Conservation (phyloP, 2,797 vertebrate species). For the Spheniscus humboldti region DNA sequence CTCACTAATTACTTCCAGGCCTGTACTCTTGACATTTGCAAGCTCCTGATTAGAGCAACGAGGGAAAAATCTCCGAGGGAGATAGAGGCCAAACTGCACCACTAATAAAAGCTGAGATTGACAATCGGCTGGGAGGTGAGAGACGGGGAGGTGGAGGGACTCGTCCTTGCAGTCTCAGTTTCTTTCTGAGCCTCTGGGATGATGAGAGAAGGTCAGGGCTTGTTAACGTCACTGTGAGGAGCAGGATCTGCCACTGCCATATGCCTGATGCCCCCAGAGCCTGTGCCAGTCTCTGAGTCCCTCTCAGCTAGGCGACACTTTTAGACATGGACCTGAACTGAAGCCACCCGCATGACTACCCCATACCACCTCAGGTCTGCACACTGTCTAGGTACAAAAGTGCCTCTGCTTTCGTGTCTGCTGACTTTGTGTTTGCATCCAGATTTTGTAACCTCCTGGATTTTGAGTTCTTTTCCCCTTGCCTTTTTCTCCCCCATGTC, state of each 20-base stretch:
- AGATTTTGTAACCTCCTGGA: not conserved
- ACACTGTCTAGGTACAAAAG: not conserved
- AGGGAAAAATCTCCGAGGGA: slow-evolving; percentile 51
- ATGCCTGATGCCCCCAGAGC: slow-evolving; percentile 47
- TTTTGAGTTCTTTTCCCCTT: not conserved
- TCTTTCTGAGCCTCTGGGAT: slow-evolving; percentile 50
- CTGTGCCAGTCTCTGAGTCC: not conserved
- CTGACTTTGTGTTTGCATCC: not conserved
- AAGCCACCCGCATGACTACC: not conserved
- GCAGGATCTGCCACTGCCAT: slow-evolving; percentile 1
- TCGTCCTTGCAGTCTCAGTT: slow-evolving; percentile 32
- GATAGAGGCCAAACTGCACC: slow-evolving; percentile 28
- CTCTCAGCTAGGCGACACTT: not conserved
- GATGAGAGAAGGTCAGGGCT: slow-evolving; percentile 63
- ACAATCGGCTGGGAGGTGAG: slow-evolving; percentile 10
- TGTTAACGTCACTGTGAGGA: slow-evolving; percentile 59
- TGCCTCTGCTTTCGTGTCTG: not conserved
- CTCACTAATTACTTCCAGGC: slow-evolving; percentile 58
- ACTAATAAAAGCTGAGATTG: slow-evolving; percentile 49
- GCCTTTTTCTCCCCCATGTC: not conserved
- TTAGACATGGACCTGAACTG: slow-evolving; percentile 5
- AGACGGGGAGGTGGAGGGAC: not conserved
- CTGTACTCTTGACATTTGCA: slow-evolving; percentile 61
- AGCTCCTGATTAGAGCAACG: slow-evolving; percentile 58
- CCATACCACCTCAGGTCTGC: not conserved